Base-by-base conservation (phyloP, 2,797 vertebrate genomes). In the Centropyge bicolor region DNA sequence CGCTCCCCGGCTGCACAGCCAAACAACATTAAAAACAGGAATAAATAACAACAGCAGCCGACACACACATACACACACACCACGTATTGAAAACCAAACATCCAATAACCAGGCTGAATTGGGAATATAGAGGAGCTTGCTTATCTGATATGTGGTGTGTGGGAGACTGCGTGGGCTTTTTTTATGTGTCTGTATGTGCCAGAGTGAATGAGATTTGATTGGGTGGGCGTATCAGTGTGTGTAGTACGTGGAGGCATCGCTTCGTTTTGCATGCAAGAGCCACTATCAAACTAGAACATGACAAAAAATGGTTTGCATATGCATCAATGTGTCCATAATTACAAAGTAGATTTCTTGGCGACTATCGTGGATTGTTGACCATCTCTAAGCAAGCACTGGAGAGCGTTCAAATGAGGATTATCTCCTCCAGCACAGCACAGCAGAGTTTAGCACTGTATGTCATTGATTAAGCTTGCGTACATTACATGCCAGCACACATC, bases 21-120 rank as follows among this genome's bases (percentile, higher is more conserved):
- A 90, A 91, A 92, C 90, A 92, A 87, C 91, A 93, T 93, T 94
- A 93, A 93, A 92, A 91, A 93, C 85, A 83, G 86, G 88, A 95
- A 94, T 94, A 93, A 94, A 93, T 92, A 94, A 94, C 88, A 94
- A 91, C 88, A 87, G 75, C 83, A 82, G 87, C 86, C 78, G 52
- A 91, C 88, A 90, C 69, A 89, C 81, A 89, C 79, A 83, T 78
- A 60, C 59, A 31, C 56, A 36, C 72, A 73, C 83, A 31, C 27
- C 80, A 83, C 79, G 57, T 83, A 85, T 87, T 92, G 90, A 91
- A 91, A 94, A 83, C 74, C 84, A 87, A 89, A 89, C 87, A 89
- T 92, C 86, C 89, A 93, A 93, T 93, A 91, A 92, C 77, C 88
- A 87, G 78, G 81, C 84, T 88, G 91, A 91, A 89, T 88, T 93